Base-by-base conservation (phyloP, 1,140 invertebrate genomes). In the Oedothorax gibbosus region DNA sequence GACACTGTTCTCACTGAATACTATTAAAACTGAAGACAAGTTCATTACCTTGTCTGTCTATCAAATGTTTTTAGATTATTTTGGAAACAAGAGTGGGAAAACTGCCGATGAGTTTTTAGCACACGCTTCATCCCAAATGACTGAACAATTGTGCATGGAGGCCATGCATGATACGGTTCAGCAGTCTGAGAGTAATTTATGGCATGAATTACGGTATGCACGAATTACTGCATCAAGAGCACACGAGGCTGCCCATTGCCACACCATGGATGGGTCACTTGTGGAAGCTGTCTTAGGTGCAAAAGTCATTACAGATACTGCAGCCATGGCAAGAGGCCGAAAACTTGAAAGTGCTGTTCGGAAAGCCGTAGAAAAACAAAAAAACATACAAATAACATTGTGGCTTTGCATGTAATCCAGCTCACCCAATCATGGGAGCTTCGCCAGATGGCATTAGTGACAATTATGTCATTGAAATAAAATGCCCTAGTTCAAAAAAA, bases 381-480 rank as follows among this genome's bases (percentile, higher is more conserved):
- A 50, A 49, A 73, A 73, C 14, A 9, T 73, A 73, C 53, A 75
- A 57, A 18, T 75, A 54, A 75, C 8, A 15, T 56, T 56, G 72
- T 57, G 72, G 53, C 15, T 20, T 56, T 35, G 7, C 12, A 57
- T 5, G 4, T 7, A 9, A 51, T 11, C 72, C 51, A 18, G 53
- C 15, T 8, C 11, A 56, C 21, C 72, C 72, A 11, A 57, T 56
- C 14, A 18, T 75, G n/a, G 72, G 72, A 14, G 53, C 72, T 20
- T 54, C 72, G 0, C 18, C 72, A 11, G 72, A 56, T 57, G 72
- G 10, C 20, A 15, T 75, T 9, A 75, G 0, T 54, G 72, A 75
- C 54, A 57, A 18, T 10, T 75, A 75, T 75, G 72, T 56, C 7
- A n/a, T 75, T 20, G 72, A 75, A 57, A 75, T 75, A n/a, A 75